These are phyloP conservation scores for Pterostichus niger DNA, from an alignment of 2,888 invertebrate genomes.

Conservation along the genomic window DNA sequence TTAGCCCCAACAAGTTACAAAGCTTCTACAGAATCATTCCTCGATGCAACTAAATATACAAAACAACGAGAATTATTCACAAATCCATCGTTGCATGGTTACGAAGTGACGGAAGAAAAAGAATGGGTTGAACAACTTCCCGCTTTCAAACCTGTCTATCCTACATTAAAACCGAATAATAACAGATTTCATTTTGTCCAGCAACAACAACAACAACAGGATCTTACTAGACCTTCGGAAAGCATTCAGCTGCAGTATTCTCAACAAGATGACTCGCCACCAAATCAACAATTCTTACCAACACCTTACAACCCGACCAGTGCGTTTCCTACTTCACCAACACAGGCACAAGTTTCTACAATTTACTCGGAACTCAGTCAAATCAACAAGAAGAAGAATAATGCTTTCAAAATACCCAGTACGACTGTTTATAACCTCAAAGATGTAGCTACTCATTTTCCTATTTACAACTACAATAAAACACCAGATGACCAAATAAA, in stretches of 20 bases:
- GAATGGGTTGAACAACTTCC: slow-evolving; percentile 69
- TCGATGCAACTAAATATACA: slow-evolving; percentile 68
- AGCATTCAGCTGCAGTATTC: slow-evolving; percentile 62
- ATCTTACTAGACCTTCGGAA: no score
- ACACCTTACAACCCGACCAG: slow-evolving; percentile 75
- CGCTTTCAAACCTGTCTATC: slow-evolving; percentile 66
- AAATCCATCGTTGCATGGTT: slow-evolving; percentile 66
- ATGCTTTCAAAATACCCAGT: slow-evolving; percentile 69
- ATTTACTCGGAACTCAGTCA: slow-evolving; percentile 74
- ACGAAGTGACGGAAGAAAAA: slow-evolving; percentile 77
- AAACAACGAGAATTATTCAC: slow-evolving; percentile 65
- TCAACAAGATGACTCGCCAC: slow-evolving; percentile 70
- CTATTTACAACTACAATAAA: slow-evolving; percentile 71
- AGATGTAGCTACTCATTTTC: slow-evolving; percentile 77
- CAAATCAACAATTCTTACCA: slow-evolving; percentile 74
- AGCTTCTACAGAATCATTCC: slow-evolving; percentile 65
- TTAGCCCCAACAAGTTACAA: slow-evolving; percentile 69
- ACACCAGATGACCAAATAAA: not conserved
- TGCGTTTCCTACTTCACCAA: slow-evolving; percentile 74
- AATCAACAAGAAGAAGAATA: slow-evolving; percentile 72
- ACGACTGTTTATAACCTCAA: slow-evolving; percentile 74
- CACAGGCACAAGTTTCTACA: slow-evolving; percentile 75
- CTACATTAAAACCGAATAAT: slow-evolving; percentile 60
- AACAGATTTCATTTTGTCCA: no score
- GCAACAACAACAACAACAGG: no score